Conservation (phyloP, 2,113 vertebrate species). For the Rafetus swinhoei region DNA sequence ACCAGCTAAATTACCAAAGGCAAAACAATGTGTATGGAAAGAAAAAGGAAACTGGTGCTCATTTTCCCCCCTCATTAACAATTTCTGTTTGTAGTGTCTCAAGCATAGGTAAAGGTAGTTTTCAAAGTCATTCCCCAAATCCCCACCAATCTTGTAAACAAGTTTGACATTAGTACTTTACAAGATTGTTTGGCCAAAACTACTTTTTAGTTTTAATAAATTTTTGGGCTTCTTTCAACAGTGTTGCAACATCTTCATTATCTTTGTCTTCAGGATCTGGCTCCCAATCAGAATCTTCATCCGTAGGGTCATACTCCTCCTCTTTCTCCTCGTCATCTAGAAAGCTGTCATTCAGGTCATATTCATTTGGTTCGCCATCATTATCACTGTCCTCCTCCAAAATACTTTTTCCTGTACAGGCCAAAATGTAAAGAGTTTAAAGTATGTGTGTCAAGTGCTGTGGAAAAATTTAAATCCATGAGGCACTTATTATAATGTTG, state of each 20-base stretch:
- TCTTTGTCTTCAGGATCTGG: slow-evolving; percentile 78
- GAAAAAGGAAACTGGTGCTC: not conserved
- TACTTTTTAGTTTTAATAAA: slow-evolving; percentile 79
- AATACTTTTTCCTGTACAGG: slow-evolving; percentile 57
- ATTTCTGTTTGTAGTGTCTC: not conserved
- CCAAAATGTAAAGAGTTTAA: not conserved
- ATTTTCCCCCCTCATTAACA: not conserved
- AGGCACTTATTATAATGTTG: not conserved
- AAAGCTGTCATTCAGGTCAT: slow-evolving; percentile 72
- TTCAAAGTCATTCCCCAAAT: not conserved
- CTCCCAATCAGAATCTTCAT: slow-evolving; percentile 84
- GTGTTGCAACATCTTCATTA: slow-evolving; percentile 70
- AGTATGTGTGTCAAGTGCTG: not conserved
- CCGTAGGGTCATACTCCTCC: slow-evolving; percentile 74
- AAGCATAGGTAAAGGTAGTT: not conserved
- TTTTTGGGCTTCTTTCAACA: slow-evolving; percentile 72
- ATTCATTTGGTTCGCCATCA: slow-evolving; percentile 57
- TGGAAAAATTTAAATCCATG: not conserved
- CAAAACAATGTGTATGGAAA: not conserved
- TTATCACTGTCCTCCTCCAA: slow-evolving; percentile 17
- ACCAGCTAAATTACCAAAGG: not conserved
- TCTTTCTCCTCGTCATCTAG: slow-evolving; percentile 78
- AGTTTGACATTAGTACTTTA: fast-evolving
- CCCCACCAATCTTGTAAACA: not conserved
- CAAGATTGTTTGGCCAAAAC: not conserved